Conservation (phyloP, 1,140 invertebrate species). For the Pissodes strobi region DNA sequence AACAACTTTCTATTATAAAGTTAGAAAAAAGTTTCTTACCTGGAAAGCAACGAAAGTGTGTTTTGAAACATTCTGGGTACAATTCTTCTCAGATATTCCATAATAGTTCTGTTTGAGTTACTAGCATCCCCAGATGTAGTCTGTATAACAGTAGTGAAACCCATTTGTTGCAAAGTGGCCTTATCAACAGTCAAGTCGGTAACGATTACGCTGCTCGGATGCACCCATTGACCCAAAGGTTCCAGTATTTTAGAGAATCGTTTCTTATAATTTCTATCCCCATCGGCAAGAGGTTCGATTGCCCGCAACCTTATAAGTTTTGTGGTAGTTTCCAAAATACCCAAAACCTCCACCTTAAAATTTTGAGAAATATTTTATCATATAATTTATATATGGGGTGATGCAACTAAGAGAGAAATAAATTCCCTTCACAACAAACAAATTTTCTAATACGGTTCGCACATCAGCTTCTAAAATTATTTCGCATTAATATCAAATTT, state of each 20-base stretch:
- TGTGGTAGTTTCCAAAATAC: conserved; percentile 76
- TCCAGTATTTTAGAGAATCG: conserved; percentile 79
- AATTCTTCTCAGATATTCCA: conserved; percentile 84
- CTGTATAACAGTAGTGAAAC: conserved; percentile 75
- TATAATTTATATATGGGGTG: no score
- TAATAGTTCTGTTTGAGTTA: conserved; percentile 75
- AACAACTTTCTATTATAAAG: neutral
- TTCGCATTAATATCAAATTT: no score
- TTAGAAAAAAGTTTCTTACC: conserved; percentile 76
- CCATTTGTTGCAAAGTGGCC: conserved; percentile 72
- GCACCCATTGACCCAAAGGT: conserved; percentile 76
- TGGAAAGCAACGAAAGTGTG: conserved; percentile 77
- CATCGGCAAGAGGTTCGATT: conserved; percentile 77
- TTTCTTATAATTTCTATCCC: conserved; percentile 76
- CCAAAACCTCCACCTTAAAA: conserved; percentile 75
- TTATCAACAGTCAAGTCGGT: conserved; percentile 85
- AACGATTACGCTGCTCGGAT: conserved; percentile 74
- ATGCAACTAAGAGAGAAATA: neutral
- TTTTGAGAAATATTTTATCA: neutral
- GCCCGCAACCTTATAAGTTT: conserved; percentile 77
- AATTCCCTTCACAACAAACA: no score
- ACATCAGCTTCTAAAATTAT: no score
- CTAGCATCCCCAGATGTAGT: conserved; percentile 65
- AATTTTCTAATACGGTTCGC: no score
- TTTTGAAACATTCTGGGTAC: conserved; percentile 91